A percentile compares a stretch with the other conserved stretches of the same genome.
Conservation (phyloP, 2,113 vertebrate genomes). For the Chinchilla lanigera region DNA sequence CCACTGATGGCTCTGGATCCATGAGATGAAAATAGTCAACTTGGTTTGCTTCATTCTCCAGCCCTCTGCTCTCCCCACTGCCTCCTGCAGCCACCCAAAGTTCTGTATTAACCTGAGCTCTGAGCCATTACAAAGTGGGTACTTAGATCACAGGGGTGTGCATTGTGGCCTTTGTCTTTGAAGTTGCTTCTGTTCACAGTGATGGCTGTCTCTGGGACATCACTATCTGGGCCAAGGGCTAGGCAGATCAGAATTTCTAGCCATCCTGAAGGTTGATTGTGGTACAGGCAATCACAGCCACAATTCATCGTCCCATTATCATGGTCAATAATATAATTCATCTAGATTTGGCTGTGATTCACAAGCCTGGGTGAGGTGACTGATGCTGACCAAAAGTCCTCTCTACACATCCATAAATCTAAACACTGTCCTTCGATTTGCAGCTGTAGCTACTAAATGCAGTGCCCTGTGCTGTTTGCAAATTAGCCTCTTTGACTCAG, state of each 20-base stretch:
- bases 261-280: slow-evolving; percentile 24
- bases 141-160: neutral
- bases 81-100: no score
- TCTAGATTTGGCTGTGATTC: slow-evolving; percentile 49
- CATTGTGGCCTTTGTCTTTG: neutral
- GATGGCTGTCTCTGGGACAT: neutral
- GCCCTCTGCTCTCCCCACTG: neutral
- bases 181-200: neutral
- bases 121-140: slow-evolving; percentile 39
- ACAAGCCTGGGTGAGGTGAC: slow-evolving; percentile 2
- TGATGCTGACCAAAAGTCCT: slow-evolving; percentile 45
- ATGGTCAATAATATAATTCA: neutral
- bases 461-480: slow-evolving; percentile 27
- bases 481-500: slow-evolving; percentile 63
- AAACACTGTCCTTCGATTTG: slow-evolving; percentile 19
- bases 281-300: neutral
- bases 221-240: neutral
- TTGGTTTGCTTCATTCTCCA: neutral
- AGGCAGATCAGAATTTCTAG: neutral
- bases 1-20: neutral
- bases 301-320: slow-evolving; percentile 21
- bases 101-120: slow-evolving; percentile 56
- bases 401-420: neutral
- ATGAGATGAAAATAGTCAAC: neutral
- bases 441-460: slow-evolving; percentile 54